Evolutionary conservation across 1,140 invertebrate genomes (phyloP).

Genomic region (Subanguina moxae): DNA sequence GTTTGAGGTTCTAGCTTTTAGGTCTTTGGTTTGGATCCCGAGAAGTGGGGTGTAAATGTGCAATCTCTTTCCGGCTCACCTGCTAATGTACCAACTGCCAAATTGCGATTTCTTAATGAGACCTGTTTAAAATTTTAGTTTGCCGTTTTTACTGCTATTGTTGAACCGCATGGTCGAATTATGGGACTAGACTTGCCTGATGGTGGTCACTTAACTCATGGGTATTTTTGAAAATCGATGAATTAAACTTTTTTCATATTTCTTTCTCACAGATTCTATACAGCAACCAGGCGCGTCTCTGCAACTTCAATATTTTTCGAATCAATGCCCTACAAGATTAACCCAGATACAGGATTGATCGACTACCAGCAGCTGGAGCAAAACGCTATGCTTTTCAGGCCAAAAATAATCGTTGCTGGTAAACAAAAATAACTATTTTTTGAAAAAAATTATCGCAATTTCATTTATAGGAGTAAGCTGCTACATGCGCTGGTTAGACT

Average conservation of each 20-base stretch:
- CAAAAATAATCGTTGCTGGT: constrained; percentile 85
- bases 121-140: constrained; percentile 66
- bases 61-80: constrained; percentile 94
- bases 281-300: constrained; percentile 83
- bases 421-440: too few species aligned
- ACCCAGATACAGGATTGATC: constrained; percentile 79
- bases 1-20: too few species aligned
- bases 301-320: constrained; percentile 97
- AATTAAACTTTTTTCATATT: constrained; percentile 61
- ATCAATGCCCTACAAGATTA: constrained; percentile 92
- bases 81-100: constrained; percentile 78
- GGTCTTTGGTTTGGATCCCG: constrained; percentile 73
- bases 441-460: background rate
- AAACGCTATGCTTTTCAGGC: constrained; percentile 80
- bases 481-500: constrained; percentile 75
- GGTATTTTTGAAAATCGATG: constrained; percentile 57
- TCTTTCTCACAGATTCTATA: constrained; percentile 93
- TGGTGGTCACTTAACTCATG: constrained; percentile 74
- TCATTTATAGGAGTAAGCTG: constrained; percentile 73
- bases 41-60: constrained; percentile 94
- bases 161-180: constrained; percentile 84
- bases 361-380: constrained; percentile 83
- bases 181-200: constrained; percentile 93
- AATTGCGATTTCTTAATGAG: constrained; percentile 67
- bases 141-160: constrained; percentile 70